phyloP scores from a whole-genome alignment of 2,113 vertebrate species.

The Heloderma charlesbogerti region DNA sequence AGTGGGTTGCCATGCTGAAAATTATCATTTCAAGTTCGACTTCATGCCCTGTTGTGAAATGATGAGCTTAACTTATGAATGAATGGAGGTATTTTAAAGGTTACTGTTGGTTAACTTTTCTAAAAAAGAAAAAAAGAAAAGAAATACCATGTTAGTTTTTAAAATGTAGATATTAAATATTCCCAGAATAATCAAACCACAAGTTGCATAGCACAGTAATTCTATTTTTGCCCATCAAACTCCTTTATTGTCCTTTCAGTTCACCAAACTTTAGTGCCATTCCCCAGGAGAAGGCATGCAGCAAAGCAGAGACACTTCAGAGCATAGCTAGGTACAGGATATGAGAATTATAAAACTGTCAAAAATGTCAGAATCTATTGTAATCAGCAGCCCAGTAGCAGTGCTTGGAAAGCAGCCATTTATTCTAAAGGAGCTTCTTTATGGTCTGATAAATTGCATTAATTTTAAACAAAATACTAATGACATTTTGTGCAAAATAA shows the following conservation, averaged over 20 bases:
- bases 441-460: constrained; percentile 79
- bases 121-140: neutral
- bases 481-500: constrained; percentile 70
- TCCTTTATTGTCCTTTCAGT: constrained; percentile 70
- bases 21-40: neutral
- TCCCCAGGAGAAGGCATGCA: constrained; percentile 73
- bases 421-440: constrained; percentile 75
- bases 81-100: neutral
- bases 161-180: neutral
- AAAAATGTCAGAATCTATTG: constrained; percentile 81
- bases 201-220: constrained; percentile 23
- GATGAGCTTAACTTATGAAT: neutral
- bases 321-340: constrained; percentile 68
- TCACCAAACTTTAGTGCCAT: constrained; percentile 72
- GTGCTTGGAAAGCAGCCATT: constrained; percentile 79
- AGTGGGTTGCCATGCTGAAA: neutral
- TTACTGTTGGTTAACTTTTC: neutral
- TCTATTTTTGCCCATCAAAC: constrained; percentile 53
- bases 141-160: neutral
- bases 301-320: constrained; percentile 75
- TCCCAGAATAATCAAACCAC: constrained; percentile 36
- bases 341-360: constrained; percentile 81
- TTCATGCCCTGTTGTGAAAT: neutral
- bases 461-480: constrained; percentile 77
- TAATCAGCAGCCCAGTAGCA: constrained; percentile 74